Evolutionary conservation across 2,113 vertebrate species (phyloP).

Genomic region (Electrona antarctica): DNA sequence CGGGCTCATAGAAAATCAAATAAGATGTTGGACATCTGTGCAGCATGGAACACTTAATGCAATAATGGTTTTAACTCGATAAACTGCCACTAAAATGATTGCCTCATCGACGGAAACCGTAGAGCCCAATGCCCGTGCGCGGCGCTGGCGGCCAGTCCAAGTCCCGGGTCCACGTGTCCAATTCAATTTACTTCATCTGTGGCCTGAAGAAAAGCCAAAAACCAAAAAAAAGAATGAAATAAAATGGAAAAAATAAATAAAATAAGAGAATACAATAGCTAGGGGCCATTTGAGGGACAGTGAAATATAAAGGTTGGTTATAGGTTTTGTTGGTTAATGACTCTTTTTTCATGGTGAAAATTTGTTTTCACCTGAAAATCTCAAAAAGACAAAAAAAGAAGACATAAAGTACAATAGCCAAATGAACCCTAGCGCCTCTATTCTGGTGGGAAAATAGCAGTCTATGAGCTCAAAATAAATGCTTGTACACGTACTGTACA

Average conservation of each 20-base stretch:
- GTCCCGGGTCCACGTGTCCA: conserved; percentile 27
- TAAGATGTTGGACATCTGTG: conserved; percentile 25
- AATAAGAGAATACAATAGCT: conserved; percentile 12
- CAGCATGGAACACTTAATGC: conserved; percentile 18
- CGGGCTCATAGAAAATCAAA: conserved; percentile 29
- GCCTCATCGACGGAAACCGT: background rate
- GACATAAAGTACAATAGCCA: background rate
- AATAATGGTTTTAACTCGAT: conserved; percentile 39
- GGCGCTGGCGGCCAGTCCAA: background rate
- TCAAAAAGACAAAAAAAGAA: conserved; percentile 13
- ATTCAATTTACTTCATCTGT: conserved; percentile 42
- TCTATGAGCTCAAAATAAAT: no score
- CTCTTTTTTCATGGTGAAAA: no score
- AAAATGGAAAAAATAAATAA: background rate
- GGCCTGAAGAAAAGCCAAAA: conserved; percentile 18
- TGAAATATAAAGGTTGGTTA: conserved; percentile 33
- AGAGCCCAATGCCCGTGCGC: conserved; percentile 12
- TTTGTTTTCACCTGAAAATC: background rate
- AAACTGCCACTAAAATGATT: conserved; percentile 22
- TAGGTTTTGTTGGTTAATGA: conserved; percentile 14
- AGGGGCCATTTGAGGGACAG: background rate
- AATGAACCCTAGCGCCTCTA: background rate
- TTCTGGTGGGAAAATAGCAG: no score
- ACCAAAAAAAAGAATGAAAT: conserved; percentile 18
- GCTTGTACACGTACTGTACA: no score